Conservation (phyloP, 1,140 invertebrate species). For the Lasaia peninsularis region DNA sequence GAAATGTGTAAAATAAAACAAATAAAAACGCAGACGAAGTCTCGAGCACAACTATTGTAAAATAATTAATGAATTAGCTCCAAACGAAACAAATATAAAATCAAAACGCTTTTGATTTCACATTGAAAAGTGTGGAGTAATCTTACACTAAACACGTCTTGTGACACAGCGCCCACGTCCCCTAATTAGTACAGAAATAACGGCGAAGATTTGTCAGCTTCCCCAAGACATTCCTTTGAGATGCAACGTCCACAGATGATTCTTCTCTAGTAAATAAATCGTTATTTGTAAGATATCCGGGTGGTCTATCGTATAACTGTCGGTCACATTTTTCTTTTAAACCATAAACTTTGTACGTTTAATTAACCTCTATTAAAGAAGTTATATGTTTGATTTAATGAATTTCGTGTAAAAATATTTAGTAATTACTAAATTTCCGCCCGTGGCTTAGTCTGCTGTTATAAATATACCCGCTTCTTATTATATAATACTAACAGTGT, state of each 20-base stretch:
- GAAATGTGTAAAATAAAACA: too few relatives aligned
- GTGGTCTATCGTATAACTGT: slow-evolving; percentile 15
- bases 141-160: slow-evolving; percentile 10
- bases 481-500: too few relatives aligned
- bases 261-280: slow-evolving; percentile 13
- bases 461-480: too few relatives aligned
- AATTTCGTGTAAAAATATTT: background rate
- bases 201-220: slow-evolving; percentile 72
- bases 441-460: too few relatives aligned
- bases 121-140: slow-evolving; percentile 10
- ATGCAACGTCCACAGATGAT: slow-evolving; percentile 8
- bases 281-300: slow-evolving; percentile 14
- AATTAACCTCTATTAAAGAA: background rate
- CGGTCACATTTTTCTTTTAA: background rate
- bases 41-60: too few relatives aligned
- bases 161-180: slow-evolving; percentile 43
- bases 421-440: too few relatives aligned
- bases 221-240: slow-evolving; percentile 63
- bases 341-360: background rate
- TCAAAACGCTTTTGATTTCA: background rate
- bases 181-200: slow-evolving; percentile 76
- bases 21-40: too few relatives aligned
- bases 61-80: background rate
- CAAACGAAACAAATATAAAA: slow-evolving; percentile 2
- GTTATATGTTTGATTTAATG: too few relatives aligned